Percentiles rank a stretch among this genome's conserved stretches.
Conservation (phyloP, 1,140 invertebrate species). For the Alviniconcha marisindica region DNA sequence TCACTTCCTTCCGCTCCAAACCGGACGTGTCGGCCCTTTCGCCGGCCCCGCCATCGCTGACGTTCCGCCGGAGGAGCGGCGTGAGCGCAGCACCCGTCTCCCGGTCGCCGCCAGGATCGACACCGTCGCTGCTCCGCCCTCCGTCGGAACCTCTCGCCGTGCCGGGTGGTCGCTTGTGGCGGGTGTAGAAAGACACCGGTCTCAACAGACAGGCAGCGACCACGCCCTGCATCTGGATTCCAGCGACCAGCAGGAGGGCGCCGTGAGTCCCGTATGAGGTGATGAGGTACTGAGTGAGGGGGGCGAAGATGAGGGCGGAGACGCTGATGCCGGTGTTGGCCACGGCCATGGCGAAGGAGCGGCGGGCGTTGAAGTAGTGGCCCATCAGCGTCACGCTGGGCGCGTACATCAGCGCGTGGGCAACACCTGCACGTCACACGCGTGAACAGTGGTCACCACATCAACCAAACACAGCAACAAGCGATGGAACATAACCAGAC, state of each 20-base stretch:
- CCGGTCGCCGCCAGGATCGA: too few species aligned
- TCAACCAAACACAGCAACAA: too few species aligned
- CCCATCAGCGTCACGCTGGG: conserved; percentile 56
- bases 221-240: conserved; percentile 44
- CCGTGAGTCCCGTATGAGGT: conserved; percentile 56
- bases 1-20: too few species aligned
- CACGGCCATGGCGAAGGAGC: conserved; percentile 55
- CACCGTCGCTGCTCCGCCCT: neutral
- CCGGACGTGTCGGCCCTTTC: too few species aligned
- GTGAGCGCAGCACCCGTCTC: neutral
- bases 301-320: conserved; percentile 49
- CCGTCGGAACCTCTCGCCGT: neutral
- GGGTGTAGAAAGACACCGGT: conserved; percentile 39
- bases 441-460: too few species aligned
- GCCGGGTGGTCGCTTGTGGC: neutral
- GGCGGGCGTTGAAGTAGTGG: conserved; percentile 56
- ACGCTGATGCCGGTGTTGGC: conserved; percentile 44
- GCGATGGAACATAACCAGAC: too few species aligned
- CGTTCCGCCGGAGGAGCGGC: neutral
- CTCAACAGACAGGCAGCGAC: conserved; percentile 36
- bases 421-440: conserved; percentile 50
- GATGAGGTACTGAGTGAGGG: conserved; percentile 48
- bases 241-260: conserved; percentile 85
- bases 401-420: conserved; percentile 42
- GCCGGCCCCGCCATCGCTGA: neutral